Evolutionary conservation across 2,888 invertebrate genomes (phyloP), one percentile per base, ranked within the genome.

Genomic region (Eledona agricola): DNA sequence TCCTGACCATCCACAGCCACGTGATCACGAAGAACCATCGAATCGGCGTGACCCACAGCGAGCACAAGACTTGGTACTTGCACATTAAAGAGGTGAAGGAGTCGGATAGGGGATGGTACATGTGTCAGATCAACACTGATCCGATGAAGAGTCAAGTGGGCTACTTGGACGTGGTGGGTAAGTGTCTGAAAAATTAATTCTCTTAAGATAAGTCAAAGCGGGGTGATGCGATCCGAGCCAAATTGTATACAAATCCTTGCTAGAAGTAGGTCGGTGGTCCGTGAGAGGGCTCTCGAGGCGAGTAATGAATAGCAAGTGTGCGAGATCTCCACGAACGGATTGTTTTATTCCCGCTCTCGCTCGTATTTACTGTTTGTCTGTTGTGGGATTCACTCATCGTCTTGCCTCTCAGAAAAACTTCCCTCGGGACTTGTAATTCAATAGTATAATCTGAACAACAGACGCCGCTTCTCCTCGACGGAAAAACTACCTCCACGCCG

Each of bases 111-210:
- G 91, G 93, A 38, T 92, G 90, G 87, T 94, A 93, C 79, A 93
- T 93, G 93, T 94, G 93, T 72, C 93, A 93, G 81, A 92, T 93
- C 62, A 93, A 93, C 74, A 93, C 93, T 0, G 91, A 92, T 72
- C 90, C 89, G 2, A 89, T 89, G 89, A 84, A 84, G 71, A 84
- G 83, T 69, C 86, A 86, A 77, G 79, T 81, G 49, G 85, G 86
- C 32, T 84, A 82, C 72, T 74, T 87, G 55, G 83, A 85, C 68
- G 83, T 87, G 45, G 85, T 86, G 10, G 86, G 87, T 87, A 71
- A 78, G 83, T 77, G 54, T 9, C n/a, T 43, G 11, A 31, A 28
- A 12, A 35, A 7, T 23, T 49, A 49, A 49, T 54, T 42, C 49
- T 42, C 35, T 26, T 42, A 40, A 49, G 32, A 26, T 61, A 43